Percentiles rank a stretch among this genome's conserved stretches.
Conservation (phyloP, 2,113 vertebrate species). For the Sardina pilchardus region DNA sequence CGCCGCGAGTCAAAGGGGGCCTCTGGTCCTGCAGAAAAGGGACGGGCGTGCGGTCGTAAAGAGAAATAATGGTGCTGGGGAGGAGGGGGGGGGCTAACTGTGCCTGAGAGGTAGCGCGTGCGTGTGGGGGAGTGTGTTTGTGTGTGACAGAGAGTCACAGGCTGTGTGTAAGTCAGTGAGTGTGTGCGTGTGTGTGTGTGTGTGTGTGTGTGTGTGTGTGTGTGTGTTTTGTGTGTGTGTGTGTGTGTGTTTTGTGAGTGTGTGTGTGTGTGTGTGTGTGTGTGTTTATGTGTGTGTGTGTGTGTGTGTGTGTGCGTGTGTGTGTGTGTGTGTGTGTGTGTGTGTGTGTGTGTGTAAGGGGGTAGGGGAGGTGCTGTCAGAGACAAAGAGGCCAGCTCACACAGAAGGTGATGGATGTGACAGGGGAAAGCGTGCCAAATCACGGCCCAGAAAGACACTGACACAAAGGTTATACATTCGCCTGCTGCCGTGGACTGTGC, state of each 20-base stretch:
- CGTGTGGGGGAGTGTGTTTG: background rate
- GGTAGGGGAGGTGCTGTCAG: background rate
- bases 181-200: constrained; percentile 1
- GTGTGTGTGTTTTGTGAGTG: constrained; percentile 23
- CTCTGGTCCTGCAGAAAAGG: background rate
- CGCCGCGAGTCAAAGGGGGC: background rate
- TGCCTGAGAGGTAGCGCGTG: background rate
- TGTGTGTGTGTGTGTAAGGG: background rate
- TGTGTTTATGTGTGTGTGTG: constrained; percentile 26
- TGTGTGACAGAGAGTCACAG: background rate
- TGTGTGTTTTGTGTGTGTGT: constrained; percentile 38
- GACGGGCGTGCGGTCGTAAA: background rate
- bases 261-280: background rate
- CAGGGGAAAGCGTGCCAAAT: background rate
- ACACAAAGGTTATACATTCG: constrained; percentile 23
- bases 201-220: constrained; percentile 41
- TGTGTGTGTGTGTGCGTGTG: background rate
- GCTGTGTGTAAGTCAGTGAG: background rate
- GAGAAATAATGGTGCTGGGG: background rate
- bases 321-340: constrained; percentile 9
- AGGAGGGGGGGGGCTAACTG: background rate
- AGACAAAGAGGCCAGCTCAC: constrained; percentile 23
- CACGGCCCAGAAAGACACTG: background rate
- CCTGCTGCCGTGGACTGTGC: background rate
- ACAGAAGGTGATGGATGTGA: constrained; percentile 32